Conservation (phyloP, 92 coral and sea anemone species). For the Zoanthus sansibaricus region DNA sequence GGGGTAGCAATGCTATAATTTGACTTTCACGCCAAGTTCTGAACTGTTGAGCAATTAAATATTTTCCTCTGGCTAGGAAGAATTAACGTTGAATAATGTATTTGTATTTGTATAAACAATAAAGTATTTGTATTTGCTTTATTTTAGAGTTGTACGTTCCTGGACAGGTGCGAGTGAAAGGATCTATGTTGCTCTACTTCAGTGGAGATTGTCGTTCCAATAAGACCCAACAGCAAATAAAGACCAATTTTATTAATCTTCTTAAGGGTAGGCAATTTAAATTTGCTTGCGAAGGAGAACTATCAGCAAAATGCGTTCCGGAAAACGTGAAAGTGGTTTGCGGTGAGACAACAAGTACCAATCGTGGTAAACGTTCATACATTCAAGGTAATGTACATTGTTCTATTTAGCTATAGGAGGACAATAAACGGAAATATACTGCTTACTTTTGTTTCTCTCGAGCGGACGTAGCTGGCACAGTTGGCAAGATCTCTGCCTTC, state of each 20-base stretch:
- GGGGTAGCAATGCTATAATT: too few relatives aligned
- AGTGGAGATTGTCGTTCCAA: constrained; percentile 19
- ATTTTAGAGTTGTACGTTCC: constrained; percentile 18
- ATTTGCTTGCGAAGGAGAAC: neutral
- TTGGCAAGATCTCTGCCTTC: too few relatives aligned
- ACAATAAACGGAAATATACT: neutral
- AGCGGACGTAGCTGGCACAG: too few relatives aligned
- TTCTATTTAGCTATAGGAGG: neutral
- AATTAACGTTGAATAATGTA: neutral
- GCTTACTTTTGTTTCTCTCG: neutral
- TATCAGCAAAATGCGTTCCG: neutral
- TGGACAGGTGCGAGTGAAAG: constrained; percentile 10
- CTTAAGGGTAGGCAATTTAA: neutral
- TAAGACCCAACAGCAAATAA: constrained; percentile 26
- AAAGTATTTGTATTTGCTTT: neutral
- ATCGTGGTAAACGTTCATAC: neutral
- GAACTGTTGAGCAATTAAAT: too few relatives aligned
- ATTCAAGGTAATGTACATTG: neutral
- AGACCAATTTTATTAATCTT: constrained; percentile 4
- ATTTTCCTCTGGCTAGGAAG: neutral
- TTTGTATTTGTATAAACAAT: neutral
- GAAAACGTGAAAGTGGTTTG: constrained; percentile 39
- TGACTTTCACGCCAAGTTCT: too few relatives aligned
- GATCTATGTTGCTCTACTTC: constrained; percentile 28
- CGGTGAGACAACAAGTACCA: neutral